Evolutionary conservation across 2,888 invertebrate genomes (phyloP), one percentile per base, ranked within the genome.

Genomic region (Volucella inanis): DNA sequence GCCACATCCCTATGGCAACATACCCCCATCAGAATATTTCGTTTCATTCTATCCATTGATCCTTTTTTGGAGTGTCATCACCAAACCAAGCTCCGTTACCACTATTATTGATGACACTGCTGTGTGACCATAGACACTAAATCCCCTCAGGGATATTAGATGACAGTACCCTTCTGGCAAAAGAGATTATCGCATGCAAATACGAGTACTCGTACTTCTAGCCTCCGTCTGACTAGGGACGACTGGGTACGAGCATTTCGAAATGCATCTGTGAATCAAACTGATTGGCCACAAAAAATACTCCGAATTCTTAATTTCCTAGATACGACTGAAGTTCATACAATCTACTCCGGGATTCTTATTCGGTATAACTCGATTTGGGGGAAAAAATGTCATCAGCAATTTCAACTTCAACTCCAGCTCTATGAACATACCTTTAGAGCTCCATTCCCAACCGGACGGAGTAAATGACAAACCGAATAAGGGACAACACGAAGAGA

Each of bases 181-280:
- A 71, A 39, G 43, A 45, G 47, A 80, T 67, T 61, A 80, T 57
- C 50, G 74, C 41, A 67, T 47, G 43, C 79, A 61, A 72, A 74
- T 31, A 31, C 31, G 61, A 65, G 50, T 77, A 47, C 52, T 41
- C 72, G 31, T 71, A 22, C 22, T 22, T 22, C 22, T 22, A 22
- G 22, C 6, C 31, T 31, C 31, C 31, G 31, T 31, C 31, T 31
- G 6, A 6, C 31, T 31, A 31, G 31, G 31, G 31, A 31, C 6
- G 31, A 31, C 38, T 67, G 45, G 15, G 31, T 59, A 43, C 15
- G 65, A 65, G 15, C 9, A 57, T 55, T 41, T 22, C 14, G 18
- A 18, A 22, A 41, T 59, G 41, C 43, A 59, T 10, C 15, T n/a
- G 6, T 31, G 6, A 6, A 31, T 31, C 6, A 31, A 31, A 31